phyloP scores from a whole-genome alignment of 2,888 invertebrate genomes.

The Andrena trimmerana region DNA sequence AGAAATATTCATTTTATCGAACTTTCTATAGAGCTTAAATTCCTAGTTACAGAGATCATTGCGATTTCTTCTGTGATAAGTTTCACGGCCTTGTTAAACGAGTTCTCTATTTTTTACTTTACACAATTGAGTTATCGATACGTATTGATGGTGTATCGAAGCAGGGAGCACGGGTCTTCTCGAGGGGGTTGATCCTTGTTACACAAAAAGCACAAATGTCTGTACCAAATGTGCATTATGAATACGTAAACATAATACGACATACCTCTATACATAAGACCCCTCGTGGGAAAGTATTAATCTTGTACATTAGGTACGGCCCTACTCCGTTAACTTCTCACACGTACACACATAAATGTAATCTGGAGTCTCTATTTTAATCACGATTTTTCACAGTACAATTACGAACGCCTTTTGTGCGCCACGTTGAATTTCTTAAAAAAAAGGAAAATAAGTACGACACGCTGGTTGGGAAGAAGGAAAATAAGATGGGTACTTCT shows the following conservation, averaged over 20 bases:
- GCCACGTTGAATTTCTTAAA: conserved; percentile 53
- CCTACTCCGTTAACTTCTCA: conserved; percentile 14
- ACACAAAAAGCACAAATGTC: conserved; percentile 44
- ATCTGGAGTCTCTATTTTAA: conserved; percentile 54
- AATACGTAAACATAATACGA: conserved; percentile 46
- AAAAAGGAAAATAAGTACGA: neutral
- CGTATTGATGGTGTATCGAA: neutral
- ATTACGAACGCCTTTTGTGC: conserved; percentile 52
- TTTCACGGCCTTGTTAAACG: neutral
- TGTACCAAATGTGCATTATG: conserved; percentile 64
- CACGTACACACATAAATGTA: conserved; percentile 17
- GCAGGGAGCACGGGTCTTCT: neutral
- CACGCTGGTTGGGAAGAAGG: neutral
- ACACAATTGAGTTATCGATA: neutral
- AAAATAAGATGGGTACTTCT: neutral
- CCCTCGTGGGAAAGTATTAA: conserved; percentile 32
- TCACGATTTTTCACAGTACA: conserved; percentile 54
- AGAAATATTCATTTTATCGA: neutral
- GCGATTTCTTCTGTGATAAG: neutral
- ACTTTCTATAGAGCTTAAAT: no score
- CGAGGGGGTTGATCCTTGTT: conserved; percentile 45
- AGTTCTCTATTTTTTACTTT: neutral
- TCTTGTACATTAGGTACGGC: conserved; percentile 58
- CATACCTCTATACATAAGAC: conserved; percentile 43
- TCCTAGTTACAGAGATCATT: no score